Conservation (phyloP, 2,888 invertebrate genomes). For the Ormyrus pomaceus region DNA sequence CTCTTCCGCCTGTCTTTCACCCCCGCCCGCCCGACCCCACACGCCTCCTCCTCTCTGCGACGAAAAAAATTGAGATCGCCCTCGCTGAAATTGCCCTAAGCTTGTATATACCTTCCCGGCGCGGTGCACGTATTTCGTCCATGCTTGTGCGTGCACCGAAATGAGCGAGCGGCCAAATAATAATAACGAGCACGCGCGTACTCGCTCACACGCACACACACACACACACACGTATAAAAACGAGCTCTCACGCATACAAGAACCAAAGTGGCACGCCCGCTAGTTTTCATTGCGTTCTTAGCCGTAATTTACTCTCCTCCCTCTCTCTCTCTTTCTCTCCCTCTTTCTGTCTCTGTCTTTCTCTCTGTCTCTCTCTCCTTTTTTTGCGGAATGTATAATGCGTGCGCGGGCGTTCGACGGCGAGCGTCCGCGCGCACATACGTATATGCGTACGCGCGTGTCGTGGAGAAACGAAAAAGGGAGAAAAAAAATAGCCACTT, state of each 20-base stretch:
- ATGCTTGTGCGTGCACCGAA: conserved; percentile 36
- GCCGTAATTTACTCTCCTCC: conserved; percentile 13
- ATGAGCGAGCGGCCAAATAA: conserved; percentile 43
- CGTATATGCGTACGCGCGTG: conserved; percentile 9
- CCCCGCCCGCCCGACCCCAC: no score
- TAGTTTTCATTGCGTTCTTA: conserved; percentile 30
- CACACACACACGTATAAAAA: background rate
- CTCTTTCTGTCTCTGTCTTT: background rate
- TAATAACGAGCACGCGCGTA: conserved; percentile 12
- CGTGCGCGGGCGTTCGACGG: background rate
- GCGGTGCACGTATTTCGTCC: conserved; percentile 41
- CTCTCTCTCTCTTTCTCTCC: background rate
- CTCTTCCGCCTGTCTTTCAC: no score
- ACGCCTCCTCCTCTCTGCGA: no score
- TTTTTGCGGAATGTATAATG: background rate
- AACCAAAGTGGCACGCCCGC: conserved; percentile 15
- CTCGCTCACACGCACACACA: background rate
- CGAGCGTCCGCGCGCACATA: background rate
- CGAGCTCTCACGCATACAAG: background rate
- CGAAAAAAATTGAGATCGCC: background rate
- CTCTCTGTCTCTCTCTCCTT: conserved; percentile 9
- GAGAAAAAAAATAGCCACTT: conserved; percentile 33
- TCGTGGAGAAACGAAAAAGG: background rate
- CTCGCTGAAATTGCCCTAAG: conserved; percentile 24
- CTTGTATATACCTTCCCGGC: background rate